phyloP scores from a whole-genome alignment of 2,113 vertebrate genomes.

The Condylura cristata region DNA sequence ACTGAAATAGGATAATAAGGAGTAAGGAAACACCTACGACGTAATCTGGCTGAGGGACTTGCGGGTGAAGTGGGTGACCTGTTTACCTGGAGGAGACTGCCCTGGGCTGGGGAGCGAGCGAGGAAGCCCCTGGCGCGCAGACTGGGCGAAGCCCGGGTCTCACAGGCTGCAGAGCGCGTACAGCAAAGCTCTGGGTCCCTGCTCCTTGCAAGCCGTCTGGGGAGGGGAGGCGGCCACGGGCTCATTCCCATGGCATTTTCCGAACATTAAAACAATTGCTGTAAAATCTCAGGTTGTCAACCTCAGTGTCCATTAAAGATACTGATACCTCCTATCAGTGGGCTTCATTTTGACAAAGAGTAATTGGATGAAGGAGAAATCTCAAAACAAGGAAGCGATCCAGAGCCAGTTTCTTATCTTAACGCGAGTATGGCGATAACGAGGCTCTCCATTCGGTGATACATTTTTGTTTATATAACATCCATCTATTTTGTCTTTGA shows the following conservation, averaged over 20 bases:
- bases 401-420: neutral
- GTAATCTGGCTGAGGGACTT: neutral
- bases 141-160: neutral
- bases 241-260: neutral
- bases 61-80: neutral
- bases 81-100: neutral
- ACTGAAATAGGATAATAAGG: constrained; percentile 21
- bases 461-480: neutral
- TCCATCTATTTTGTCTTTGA: neutral
- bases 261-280: neutral
- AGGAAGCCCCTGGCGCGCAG: neutral
- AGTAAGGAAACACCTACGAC: neutral
- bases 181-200: too few species aligned
- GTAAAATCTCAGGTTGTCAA: neutral
- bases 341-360: neutral
- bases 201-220: too few species aligned
- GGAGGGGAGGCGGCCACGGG: neutral
- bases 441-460: too few species aligned
- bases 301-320: neutral
- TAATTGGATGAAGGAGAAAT: neutral
- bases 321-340: neutral
- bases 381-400: neutral
- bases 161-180: neutral
- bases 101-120: neutral
- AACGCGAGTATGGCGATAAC: neutral